Evolutionary conservation across 2,113 vertebrate genomes (phyloP).

Genomic region (Tetraodon nigroviridis): DNA sequence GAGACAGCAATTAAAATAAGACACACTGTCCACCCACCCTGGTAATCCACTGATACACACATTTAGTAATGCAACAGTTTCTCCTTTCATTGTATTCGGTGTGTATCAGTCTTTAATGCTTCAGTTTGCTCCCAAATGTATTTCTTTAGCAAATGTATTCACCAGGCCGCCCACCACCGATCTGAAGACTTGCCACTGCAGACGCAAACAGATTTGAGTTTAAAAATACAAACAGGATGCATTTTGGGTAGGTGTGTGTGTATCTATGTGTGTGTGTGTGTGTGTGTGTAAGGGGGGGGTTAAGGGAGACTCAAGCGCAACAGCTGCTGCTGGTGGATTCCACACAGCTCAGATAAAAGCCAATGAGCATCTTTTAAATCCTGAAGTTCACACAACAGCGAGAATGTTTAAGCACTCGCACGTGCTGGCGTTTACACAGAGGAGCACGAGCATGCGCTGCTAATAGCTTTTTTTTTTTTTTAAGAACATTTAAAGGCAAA

Average conservation of each 20-base stretch:
- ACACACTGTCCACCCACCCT: slow-evolving; percentile 41
- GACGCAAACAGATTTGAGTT: slow-evolving; percentile 25
- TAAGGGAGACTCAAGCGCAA: slow-evolving; percentile 22
- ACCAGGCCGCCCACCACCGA: slow-evolving; percentile 23
- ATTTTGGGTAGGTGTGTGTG: background rate
- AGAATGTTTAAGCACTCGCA: slow-evolving; percentile 20
- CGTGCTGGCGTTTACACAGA: slow-evolving; percentile 23
- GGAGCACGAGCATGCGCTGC: slow-evolving; percentile 14
- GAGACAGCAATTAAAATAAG: slow-evolving; percentile 63
- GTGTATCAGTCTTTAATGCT: slow-evolving; percentile 29
- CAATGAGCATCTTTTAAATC: slow-evolving; percentile 44
- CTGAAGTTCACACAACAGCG: slow-evolving; percentile 41
- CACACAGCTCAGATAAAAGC: slow-evolving; percentile 56
- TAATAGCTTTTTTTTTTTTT: slow-evolving; percentile 17
- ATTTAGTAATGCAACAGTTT: slow-evolving; percentile 29
- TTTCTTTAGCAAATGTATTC: slow-evolving; percentile 29
- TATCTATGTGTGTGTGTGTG: background rate
- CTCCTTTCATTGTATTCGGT: slow-evolving; percentile 39
- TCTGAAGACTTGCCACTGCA: slow-evolving; percentile 30
- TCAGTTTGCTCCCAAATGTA: slow-evolving; percentile 16
- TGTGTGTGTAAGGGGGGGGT: background rate
- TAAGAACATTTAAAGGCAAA: slow-evolving; percentile 25
- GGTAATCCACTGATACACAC: slow-evolving; percentile 62
- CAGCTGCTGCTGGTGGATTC: slow-evolving; percentile 53
- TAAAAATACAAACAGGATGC: slow-evolving; percentile 15